phyloP scores from a whole-genome alignment of 2,113 vertebrate species.

The Gobius niger region DNA sequence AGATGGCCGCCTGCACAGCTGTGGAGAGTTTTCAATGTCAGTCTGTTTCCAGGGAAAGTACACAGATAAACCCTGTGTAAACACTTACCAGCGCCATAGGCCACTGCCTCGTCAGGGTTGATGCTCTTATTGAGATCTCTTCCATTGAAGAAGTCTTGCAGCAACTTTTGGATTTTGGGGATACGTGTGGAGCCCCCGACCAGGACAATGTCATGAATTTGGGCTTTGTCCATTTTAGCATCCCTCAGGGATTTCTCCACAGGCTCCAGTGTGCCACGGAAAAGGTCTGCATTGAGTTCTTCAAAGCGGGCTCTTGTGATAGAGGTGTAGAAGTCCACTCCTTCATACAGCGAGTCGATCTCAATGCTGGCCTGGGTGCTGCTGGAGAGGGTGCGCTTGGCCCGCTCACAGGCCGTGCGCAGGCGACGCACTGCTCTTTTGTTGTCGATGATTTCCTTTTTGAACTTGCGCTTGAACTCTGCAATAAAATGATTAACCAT shows the following conservation, averaged over 20 bases:
- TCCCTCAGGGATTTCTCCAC: conserved; percentile 89
- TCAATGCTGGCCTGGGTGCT: conserved; percentile 92
- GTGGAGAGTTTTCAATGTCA: conserved; percentile 34
- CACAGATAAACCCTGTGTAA: conserved; percentile 1
- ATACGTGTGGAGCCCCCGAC: conserved; percentile 93
- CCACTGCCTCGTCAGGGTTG: conserved; percentile 90
- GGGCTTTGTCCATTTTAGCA: conserved; percentile 87
- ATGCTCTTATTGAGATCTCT: conserved; percentile 93
- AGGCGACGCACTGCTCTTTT: conserved; percentile 87
- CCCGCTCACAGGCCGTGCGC: conserved; percentile 87
- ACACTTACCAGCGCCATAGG: conserved; percentile 84
- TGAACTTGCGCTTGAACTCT: conserved; percentile 91
- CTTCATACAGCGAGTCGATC: conserved; percentile 89
- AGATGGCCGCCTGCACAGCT: conserved; percentile 91
- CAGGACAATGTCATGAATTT: conserved; percentile 89
- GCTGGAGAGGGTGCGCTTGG: conserved; percentile 90
- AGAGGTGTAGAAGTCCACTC: conserved; percentile 90
- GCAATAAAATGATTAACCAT: conserved; percentile 88
- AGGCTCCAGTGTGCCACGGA: conserved; percentile 87
- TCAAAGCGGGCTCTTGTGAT: conserved; percentile 90
- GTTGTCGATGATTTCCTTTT: conserved; percentile 88
- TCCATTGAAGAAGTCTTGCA: conserved; percentile 90
- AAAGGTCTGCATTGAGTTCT: conserved; percentile 89
- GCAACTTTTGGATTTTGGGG: conserved; percentile 88
- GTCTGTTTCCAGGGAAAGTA: neutral